Conservation (phyloP, 2,113 vertebrate genomes). For the human region GRCh38 chr15:75699501-75700000, state of each 20-base stretch:
- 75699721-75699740: not conserved
- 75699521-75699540: not conserved
- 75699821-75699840: conserved; percentile 52
- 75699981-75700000: not conserved
- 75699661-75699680: conserved; percentile 37
- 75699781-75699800: not conserved
- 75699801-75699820: not conserved
- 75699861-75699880: not conserved
- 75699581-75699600: not conserved
- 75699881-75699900: not conserved
- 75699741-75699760: conserved; percentile 45
- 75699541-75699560: not conserved
- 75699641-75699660: conserved; percentile 59
- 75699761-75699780: not conserved
- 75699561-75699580: not conserved
- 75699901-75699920: not conserved
- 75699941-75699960: not conserved
- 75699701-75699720: not conserved
- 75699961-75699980: not conserved
- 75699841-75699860: conserved; percentile 46
- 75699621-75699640: not conserved
- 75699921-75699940: not conserved
- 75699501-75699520: not conserved
- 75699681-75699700: not conserved
- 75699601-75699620: not conserved